phyloP scores from a whole-genome alignment of 2,113 vertebrate genomes.

The Tyrannus savana region DNA sequence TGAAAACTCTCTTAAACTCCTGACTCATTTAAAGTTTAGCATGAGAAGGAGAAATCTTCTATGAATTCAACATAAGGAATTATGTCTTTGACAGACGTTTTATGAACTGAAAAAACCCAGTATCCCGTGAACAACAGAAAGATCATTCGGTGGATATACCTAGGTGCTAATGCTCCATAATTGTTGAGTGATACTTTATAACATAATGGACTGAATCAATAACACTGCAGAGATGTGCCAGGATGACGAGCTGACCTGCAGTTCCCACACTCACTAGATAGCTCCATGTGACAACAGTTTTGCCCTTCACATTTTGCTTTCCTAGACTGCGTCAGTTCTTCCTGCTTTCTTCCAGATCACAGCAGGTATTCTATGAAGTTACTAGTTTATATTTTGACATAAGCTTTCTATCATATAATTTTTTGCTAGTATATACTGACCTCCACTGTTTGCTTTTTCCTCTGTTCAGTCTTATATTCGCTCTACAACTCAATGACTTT shows the following conservation, averaged over 20 bases:
- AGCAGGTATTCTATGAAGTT: background rate
- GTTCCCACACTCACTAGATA: background rate
- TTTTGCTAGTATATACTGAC: background rate
- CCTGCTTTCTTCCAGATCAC: background rate
- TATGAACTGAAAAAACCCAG: background rate
- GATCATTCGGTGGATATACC: background rate
- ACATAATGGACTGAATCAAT: background rate
- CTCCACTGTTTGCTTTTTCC: background rate
- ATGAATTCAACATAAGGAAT: background rate
- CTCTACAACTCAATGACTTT: background rate
- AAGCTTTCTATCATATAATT: background rate
- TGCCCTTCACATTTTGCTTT: background rate
- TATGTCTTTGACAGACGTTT: background rate
- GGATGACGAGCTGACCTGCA: background rate
- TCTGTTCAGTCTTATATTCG: background rate
- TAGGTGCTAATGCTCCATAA: background rate
- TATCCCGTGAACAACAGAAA: background rate
- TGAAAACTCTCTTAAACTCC: background rate
- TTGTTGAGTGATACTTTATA: background rate
- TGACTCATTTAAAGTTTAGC: background rate
- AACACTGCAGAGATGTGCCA: background rate
- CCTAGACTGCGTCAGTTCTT: background rate
- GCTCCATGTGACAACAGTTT: background rate
- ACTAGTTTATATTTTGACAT: background rate
- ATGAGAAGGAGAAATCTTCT: background rate